phyloP scores from a whole-genome alignment of 2,797 vertebrate species.

The Megaceryle alcyon region DNA sequence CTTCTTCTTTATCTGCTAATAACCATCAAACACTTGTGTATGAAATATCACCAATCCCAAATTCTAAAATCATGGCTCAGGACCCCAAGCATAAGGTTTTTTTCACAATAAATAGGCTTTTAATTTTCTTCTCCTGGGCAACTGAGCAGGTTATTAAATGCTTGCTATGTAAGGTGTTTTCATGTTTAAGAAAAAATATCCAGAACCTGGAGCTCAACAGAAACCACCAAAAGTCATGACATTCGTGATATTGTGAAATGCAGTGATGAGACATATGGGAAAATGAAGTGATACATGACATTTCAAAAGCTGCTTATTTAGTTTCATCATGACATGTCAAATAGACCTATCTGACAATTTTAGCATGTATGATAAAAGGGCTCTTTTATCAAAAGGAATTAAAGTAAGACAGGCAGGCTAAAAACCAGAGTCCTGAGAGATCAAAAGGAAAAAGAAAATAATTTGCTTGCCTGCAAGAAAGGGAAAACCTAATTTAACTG shows the following conservation, averaged over 20 bases:
- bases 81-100: not conserved
- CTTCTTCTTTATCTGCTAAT: not conserved
- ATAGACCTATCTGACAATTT: not conserved
- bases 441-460: not conserved
- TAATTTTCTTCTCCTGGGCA: not conserved
- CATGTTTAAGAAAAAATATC: not conserved
- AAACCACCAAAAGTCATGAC: not conserved
- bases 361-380: not conserved
- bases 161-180: not conserved
- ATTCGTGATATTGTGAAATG: not conserved
- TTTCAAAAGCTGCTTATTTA: not conserved
- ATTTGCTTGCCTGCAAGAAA: not conserved
- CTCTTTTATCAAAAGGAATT: not conserved
- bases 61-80: not conserved
- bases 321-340: not conserved
- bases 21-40: not conserved
- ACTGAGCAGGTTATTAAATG: not conserved
- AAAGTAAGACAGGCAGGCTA: not conserved
- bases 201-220: not conserved
- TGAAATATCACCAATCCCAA: not conserved
- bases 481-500: not conserved
- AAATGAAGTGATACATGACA: not conserved
- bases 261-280: not conserved
- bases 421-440: not conserved
- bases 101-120: not conserved